A percentile compares a stretch with the other conserved stretches of the same genome.
phyloP scores from a whole-genome alignment of 2,113 vertebrate species.

The Labeo catla region DNA sequence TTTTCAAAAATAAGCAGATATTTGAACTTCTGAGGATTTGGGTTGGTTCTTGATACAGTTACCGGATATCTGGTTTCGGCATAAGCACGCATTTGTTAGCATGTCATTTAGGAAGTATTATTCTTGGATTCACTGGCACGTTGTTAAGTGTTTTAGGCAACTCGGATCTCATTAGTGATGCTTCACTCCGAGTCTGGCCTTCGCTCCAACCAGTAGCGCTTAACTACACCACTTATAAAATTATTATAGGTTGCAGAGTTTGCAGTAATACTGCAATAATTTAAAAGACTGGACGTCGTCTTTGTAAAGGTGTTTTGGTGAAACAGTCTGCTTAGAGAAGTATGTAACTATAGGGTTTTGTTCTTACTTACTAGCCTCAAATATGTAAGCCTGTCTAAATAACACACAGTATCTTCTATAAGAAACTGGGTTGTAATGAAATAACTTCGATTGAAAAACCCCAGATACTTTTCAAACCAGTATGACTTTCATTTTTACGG shows the following conservation, averaged over 20 bases:
- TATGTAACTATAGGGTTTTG: not conserved
- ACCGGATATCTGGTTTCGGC: constrained; percentile 1
- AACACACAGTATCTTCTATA: not conserved
- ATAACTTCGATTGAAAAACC: not conserved
- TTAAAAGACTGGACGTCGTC: not conserved
- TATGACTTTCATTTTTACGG: not conserved
- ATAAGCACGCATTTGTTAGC: not conserved
- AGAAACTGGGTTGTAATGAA: not conserved
- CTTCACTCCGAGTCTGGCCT: not conserved
- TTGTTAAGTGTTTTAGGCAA: constrained; percentile 16
- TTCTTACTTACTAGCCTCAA: not conserved
- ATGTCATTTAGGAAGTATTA: constrained; percentile 7
- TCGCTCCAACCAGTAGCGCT: not conserved
- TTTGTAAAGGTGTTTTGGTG: not conserved
- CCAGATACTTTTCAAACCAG: not conserved
- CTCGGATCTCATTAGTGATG: constrained; percentile 7
- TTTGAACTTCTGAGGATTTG: not conserved
- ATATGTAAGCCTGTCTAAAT: constrained; percentile 9
- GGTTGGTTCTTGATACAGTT: not conserved
- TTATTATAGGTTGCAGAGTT: constrained; percentile 31
- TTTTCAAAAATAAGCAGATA: constrained; percentile 2
- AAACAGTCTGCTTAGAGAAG: not conserved
- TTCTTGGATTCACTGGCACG: not conserved
- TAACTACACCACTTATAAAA: not conserved
- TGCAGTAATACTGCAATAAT: constrained; percentile 3